Evolutionary conservation across 2,888 invertebrate species (phyloP), one percentile per base, ranked within the genome.

Genomic region (Melitaea athalia): DNA sequence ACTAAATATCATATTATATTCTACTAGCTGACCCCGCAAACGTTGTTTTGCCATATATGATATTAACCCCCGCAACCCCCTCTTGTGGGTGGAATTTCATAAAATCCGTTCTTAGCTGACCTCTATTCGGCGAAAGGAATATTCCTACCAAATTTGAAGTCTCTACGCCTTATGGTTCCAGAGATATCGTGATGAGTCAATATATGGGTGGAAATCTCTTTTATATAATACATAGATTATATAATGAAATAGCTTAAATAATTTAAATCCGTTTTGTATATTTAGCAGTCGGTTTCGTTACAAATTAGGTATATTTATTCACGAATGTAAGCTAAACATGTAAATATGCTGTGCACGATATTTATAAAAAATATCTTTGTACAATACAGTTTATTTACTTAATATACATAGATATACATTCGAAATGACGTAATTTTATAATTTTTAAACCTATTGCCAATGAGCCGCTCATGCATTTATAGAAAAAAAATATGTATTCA

Each of bases 311-410:
- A 24, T 15, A 42, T 31, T 38, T 50, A 49, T 14, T 24, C 43
- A 43, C 42, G 17, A 38, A 59, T 42, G 42, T 67, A n/a, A 42
- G 5, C 17, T 45, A 6, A 45, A 53, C n/a, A n/a, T 68, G 68
- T 42, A 43, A 68, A 68, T 68, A 64, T 11, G 38, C 31, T 31
- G 14, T n/a, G n/a, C 68, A 68, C 68, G 68, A 68, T 43, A 38
- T 49, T 33, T 33, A 38, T 15, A 33, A 45, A 38, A 61, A 52
- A 53, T n/a, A 8, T 14, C n/a, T 52, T 47, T 61, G 53, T 47
- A n/a, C 15, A n/a, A 61, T 24, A 47, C 14, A 3, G 47, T 55
- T 45, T 55, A 61, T 55, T 66, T 66, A 38, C 53, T 47, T 66
- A 60, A 47, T 12, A 14, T 50, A 62, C 33, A 11, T 14, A 53